A percentile compares a stretch with the other conserved stretches of the same genome.
phyloP scores from a whole-genome alignment of 2,113 vertebrate genomes.

The Larimichthys crocea region DNA sequence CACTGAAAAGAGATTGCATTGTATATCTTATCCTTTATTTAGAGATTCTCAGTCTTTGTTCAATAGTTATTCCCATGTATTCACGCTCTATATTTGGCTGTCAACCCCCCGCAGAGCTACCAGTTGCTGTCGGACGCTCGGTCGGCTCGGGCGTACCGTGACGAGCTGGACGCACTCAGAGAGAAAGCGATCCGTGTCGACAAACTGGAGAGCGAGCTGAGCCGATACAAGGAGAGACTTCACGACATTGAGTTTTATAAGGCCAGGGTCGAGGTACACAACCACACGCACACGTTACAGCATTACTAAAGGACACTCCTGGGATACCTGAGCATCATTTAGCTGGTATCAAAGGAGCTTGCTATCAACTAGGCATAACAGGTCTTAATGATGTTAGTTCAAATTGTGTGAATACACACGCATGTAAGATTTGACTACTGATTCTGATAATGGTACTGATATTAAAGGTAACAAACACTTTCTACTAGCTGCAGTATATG shows the following conservation, averaged over 20 bases:
- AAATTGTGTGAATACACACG: not conserved
- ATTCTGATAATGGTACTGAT: not conserved
- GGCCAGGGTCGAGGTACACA: conserved; percentile 93
- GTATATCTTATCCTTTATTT: too few relatives aligned
- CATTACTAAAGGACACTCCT: not conserved
- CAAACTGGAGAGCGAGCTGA: conserved; percentile 97
- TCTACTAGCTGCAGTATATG: not conserved
- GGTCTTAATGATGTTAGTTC: not conserved
- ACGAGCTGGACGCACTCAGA: conserved; percentile 95
- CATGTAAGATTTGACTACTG: not conserved
- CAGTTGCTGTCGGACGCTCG: conserved; percentile 94
- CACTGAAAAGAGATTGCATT: not conserved
- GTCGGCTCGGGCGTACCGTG: conserved; percentile 93
- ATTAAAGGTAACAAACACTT: too few relatives aligned
- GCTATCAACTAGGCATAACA: not conserved
- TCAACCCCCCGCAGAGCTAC: conserved; percentile 86
- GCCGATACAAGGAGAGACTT: conserved; percentile 93
- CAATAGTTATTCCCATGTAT: not conserved
- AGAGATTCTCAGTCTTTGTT: too few relatives aligned
- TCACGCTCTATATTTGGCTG: not conserved
- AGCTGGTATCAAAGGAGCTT: not conserved
- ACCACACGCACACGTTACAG: not conserved
- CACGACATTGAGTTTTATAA: conserved; percentile 99
- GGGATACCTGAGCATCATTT: not conserved
- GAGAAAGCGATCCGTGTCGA: conserved; percentile 96